These are phyloP conservation scores for Melieria crassipennis DNA, from an alignment of 2,888 invertebrate species.

Conservation along the genomic window DNA sequence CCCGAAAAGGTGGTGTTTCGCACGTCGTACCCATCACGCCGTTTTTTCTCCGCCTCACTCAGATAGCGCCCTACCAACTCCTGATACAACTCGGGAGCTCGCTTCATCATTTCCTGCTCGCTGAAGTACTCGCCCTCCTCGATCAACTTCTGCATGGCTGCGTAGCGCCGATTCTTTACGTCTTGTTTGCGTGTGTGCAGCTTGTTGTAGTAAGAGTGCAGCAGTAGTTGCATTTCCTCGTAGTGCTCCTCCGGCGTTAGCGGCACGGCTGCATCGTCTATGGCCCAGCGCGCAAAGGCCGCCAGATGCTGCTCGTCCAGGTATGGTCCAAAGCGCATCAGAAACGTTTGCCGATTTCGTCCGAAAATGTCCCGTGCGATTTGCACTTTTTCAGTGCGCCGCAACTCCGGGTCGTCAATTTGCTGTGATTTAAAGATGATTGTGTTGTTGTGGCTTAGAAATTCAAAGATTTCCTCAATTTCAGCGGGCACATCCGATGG, in stretches of 20 bases:
- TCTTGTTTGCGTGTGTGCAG: conserved; percentile 69
- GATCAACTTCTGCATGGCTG: conserved; percentile 80
- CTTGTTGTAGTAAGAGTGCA: conserved; percentile 72
- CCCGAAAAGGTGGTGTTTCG: conserved; percentile 73
- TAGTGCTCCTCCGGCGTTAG: conserved; percentile 55
- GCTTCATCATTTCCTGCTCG: conserved; percentile 91
- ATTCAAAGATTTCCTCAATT: conserved; percentile 54
- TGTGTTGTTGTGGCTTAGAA: conserved; percentile 52
- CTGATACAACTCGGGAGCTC: conserved; percentile 90
- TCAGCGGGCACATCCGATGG: conserved; percentile 41
- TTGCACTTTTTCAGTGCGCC: conserved; percentile 73
- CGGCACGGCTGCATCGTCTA: conserved; percentile 43
- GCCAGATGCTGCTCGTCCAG: conserved; percentile 74
- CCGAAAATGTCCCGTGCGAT: conserved; percentile 74
- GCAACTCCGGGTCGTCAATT: conserved; percentile 79
- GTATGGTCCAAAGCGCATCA: conserved; percentile 80
- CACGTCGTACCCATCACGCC: conserved; percentile 71
- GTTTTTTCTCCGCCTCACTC: conserved; percentile 77
- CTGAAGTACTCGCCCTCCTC: conserved; percentile 79
- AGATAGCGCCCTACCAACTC: conserved; percentile 89
- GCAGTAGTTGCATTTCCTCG: conserved; percentile 72
- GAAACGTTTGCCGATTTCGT: conserved; percentile 76
- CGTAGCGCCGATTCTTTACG: conserved; percentile 82
- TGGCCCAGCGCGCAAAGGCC: conserved; percentile 70
- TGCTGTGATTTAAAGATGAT: conserved; percentile 84